A percentile compares a stretch with the other conserved stretches of the same genome.
Conservation (phyloP, 2,797 vertebrate species). For the Onychomys arenicola region DNA sequence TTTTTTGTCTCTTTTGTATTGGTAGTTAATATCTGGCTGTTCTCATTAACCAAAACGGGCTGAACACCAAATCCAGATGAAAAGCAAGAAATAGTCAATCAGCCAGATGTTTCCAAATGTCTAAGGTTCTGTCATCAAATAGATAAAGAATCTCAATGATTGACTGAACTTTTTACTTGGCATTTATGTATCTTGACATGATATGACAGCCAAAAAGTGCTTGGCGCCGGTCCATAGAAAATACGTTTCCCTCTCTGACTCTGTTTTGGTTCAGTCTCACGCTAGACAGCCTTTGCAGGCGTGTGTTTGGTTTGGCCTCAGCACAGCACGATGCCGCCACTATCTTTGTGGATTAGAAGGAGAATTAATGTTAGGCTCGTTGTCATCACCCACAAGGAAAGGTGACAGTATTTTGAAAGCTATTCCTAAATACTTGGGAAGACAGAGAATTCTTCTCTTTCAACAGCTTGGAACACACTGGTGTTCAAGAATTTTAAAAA, state of each 20-base stretch:
- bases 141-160: slow-evolving; percentile 48
- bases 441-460: slow-evolving; percentile 68
- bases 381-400: slow-evolving; percentile 76
- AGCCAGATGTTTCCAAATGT: slow-evolving; percentile 68
- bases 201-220: background rate
- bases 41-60: slow-evolving; percentile 23
- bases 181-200: slow-evolving; percentile 1
- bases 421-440: slow-evolving; percentile 77
- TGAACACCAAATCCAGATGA: slow-evolving; percentile 53
- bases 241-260: slow-evolving; percentile 36
- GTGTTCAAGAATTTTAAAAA: slow-evolving; percentile 59
- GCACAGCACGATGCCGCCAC: slow-evolving; percentile 3
- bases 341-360: slow-evolving; percentile 75
- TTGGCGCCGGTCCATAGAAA: slow-evolving; percentile 36
- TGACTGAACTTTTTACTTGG: slow-evolving; percentile 9
- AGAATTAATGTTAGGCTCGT: slow-evolving; percentile 75
- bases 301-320: slow-evolving; percentile 61
- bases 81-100: slow-evolving; percentile 56
- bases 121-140: slow-evolving; percentile 35
- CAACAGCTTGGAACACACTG: slow-evolving; percentile 62
- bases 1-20: background rate
- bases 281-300: background rate
- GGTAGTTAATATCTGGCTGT: slow-evolving; percentile 32
- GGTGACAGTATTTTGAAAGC: slow-evolving; percentile 82
- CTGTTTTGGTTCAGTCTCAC: slow-evolving; percentile 5